These are phyloP conservation scores for Xiphophorus hellerii DNA, from an alignment of 2,113 vertebrate genomes.

Conservation along the genomic window DNA sequence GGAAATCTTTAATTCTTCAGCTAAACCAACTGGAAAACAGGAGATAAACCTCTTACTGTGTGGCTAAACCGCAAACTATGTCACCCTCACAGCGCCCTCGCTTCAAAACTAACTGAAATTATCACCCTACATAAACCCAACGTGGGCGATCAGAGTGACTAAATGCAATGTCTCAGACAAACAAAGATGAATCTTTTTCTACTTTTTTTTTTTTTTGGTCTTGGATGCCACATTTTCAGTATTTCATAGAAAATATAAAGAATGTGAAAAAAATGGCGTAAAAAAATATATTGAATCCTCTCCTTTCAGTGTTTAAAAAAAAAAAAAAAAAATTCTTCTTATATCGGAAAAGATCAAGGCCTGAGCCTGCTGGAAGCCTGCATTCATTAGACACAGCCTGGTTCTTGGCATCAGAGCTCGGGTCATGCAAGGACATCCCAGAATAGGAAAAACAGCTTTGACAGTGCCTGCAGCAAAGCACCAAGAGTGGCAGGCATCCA, in stretches of 20 bases:
- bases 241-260: not conserved
- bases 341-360: slow-evolving; percentile 18
- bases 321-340: not conserved
- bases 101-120: not conserved
- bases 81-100: not conserved
- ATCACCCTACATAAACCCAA: not conserved
- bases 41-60: not conserved
- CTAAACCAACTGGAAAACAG: not conserved
- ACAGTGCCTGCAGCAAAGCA: slow-evolving; percentile 73
- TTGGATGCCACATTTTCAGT: not conserved
- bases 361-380: slow-evolving; percentile 60
- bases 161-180: not conserved
- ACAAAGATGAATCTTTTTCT: not conserved
- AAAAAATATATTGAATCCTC: not conserved
- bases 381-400: slow-evolving; percentile 75
- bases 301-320: slow-evolving; percentile 12
- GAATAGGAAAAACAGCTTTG: slow-evolving; percentile 79
- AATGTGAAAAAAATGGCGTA: not conserved
- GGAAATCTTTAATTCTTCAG: not conserved
- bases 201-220: not conserved
- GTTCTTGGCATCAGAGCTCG: slow-evolving; percentile 69
- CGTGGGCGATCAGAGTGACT: not conserved
- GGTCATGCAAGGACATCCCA: slow-evolving; percentile 79
- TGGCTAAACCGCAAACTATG: not conserved
- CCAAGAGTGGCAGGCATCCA: slow-evolving; percentile 67